These are phyloP conservation scores for Geophilus truncorum DNA, from an alignment of 2,888 invertebrate genomes.

Conservation along the genomic window DNA sequence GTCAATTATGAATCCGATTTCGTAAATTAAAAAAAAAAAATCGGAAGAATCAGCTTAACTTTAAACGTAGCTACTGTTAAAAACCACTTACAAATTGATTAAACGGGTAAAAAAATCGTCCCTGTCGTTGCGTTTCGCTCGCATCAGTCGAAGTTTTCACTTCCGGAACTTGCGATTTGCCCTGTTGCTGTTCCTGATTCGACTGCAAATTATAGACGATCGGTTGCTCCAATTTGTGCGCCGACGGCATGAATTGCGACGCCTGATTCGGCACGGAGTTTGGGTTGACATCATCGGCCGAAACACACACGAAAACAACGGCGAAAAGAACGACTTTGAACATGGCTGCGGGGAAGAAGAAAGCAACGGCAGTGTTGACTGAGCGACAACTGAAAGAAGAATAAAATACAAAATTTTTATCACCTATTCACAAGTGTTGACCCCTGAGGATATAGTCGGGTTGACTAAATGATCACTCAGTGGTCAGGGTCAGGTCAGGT, in stretches of 20 bases:
- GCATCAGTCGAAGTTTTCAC: not conserved
- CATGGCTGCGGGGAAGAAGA: not conserved
- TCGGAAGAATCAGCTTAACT: too few relatives aligned
- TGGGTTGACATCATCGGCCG: not conserved
- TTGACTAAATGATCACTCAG: not conserved
- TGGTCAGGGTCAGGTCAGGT: not conserved
- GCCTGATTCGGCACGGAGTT: not conserved
- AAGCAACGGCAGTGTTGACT: not conserved
- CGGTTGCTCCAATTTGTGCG: not conserved
- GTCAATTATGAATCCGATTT: too few relatives aligned
- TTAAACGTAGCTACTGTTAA: too few relatives aligned
- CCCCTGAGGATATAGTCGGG: not conserved
- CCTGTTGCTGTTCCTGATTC: not conserved
- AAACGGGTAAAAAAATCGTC: not conserved
- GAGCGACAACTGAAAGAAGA: not conserved
- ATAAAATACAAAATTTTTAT: not conserved
- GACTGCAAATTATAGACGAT: too few relatives aligned
- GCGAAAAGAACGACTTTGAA: not conserved
- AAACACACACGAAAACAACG: not conserved
- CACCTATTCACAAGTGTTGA: not conserved
- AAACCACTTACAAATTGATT: not conserved
- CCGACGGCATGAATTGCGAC: not conserved
- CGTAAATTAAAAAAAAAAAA: not conserved
- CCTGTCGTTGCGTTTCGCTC: not conserved
- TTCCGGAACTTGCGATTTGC: not conserved